Percentiles rank a stretch among this genome's conserved stretches.
Evolutionary conservation across 2,113 vertebrate species (phyloP).

Genomic region (Cyphomyrus discorhynchus): DNA sequence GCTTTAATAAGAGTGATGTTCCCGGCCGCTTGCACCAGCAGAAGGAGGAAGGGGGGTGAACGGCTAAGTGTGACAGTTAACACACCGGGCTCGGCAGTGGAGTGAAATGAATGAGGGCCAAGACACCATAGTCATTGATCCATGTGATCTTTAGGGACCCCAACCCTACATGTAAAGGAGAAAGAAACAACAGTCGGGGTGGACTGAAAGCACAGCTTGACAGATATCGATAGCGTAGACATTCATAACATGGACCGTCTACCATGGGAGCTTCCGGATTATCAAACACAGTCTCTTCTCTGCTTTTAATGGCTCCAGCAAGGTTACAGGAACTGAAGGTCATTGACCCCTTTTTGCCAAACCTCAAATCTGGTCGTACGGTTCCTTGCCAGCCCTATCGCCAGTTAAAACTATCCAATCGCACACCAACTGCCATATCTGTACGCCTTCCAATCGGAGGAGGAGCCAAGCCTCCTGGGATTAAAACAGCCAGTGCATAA

Average conservation of each 20-base stretch:
- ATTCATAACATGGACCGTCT: neutral
- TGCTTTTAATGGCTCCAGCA: neutral
- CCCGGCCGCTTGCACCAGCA: neutral
- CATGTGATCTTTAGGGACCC: neutral
- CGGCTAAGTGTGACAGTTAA: neutral
- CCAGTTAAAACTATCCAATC: slow-evolving; percentile 38
- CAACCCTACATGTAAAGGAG: neutral
- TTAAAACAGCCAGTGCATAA: neutral
- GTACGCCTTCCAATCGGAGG: slow-evolving; percentile 44
- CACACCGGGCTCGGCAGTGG: neutral
- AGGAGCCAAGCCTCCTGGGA: slow-evolving; percentile 22
- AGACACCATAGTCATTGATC: neutral
- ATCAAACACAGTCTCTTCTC: neutral
- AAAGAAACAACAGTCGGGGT: neutral
- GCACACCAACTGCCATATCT: slow-evolving; percentile 38
- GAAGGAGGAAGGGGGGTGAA: neutral
- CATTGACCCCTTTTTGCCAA: slow-evolving; percentile 3
- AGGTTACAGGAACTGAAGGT: neutral
- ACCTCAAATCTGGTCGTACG: slow-evolving; percentile 37
- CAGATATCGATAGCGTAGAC: neutral
- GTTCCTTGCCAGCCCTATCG: slow-evolving; percentile 38
- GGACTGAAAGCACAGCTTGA: neutral
- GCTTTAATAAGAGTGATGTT: neutral
- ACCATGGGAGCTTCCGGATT: neutral
- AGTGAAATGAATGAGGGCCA: neutral